Evolutionary conservation across 2,797 vertebrate genomes (phyloP).

Genomic region (Clarias laeviceps): DNA sequence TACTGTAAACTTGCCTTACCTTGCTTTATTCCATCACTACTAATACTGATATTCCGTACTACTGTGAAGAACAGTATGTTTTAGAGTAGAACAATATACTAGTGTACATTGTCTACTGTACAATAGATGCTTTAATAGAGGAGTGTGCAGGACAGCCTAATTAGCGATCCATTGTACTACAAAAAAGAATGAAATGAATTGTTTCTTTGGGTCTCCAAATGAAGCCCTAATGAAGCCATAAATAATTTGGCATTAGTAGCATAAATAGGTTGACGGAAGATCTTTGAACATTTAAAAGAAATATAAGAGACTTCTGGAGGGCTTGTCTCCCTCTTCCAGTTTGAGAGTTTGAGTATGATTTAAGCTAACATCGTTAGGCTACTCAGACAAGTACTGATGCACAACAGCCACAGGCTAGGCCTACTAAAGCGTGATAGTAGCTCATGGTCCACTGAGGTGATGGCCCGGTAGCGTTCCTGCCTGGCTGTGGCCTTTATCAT

Average conservation of each 20-base stretch:
- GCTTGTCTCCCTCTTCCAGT: not conserved
- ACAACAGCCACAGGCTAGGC: not conserved
- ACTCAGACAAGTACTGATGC: not conserved
- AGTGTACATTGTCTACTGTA: not conserved
- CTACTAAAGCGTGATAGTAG: not conserved
- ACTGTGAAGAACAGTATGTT: not conserved
- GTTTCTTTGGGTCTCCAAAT: not conserved
- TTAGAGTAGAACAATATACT: not conserved
- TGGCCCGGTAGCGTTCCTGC: slow-evolving; percentile 95
- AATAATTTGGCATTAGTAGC: not conserved
- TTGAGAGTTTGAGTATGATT: not conserved
- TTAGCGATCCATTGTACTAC: not conserved
- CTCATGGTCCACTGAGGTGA: slow-evolving; percentile 81
- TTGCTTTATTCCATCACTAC: not conserved
- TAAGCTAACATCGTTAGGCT: not conserved
- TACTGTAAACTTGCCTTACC: no score
- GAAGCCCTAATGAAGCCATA: not conserved
- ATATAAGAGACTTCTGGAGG: not conserved
- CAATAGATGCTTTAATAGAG: slow-evolving; percentile 13
- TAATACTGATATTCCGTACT: not conserved
- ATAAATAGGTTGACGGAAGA: not conserved
- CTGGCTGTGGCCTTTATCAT: slow-evolving; percentile 96
- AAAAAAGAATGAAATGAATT: not conserved
- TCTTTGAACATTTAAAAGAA: not conserved
- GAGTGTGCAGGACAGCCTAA: not conserved